Base-by-base conservation (phyloP, 2,888 invertebrate species). In the Scaptomyza polygonia region DNA sequence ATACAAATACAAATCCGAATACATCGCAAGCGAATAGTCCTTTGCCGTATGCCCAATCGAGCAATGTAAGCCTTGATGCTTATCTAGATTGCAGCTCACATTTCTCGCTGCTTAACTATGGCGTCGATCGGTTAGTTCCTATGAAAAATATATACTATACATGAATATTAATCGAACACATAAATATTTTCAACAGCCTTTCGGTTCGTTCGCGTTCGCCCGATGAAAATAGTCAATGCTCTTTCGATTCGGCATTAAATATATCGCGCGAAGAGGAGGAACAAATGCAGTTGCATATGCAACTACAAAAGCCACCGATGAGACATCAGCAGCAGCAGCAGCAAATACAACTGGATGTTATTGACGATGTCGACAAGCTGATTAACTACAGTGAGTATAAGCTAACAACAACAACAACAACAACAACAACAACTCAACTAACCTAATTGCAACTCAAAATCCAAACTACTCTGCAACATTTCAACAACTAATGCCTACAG, bases 181-280 rank as follows among this genome's bases (percentile, higher is more conserved):
- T n/a, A n/a, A n/a, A n/a, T n/a, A n/a, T n/a, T n/a, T n/a, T n/a
- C n/a, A n/a, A n/a, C n/a, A 91, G 92, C 86, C 93, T 96, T 78
- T 96, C 96, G 0, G 93, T 96, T 69, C 94, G 96, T 80, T 96
- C 96, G 42, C 95, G 95, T 81, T 95, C 95, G 16, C 94, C 94
- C 14, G 95, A 95, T 89, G 95, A 95, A 91, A 94, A 94, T 84
- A 95, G 95, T 67, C 92, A 95, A 72, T 92, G 97, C 54, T 97
- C 97, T 79, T 92, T 97, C 82, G 97, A 97, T 91, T 97, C 97
- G 0, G 96, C 97, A 91, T 92, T 97, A 81, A 97, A 97, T 92
- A 96, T 95, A 84, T 97, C 97, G n/a, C 94, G 96, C 62, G 95
- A 96, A 80, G 96, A 96, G 86, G 95, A 95, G 78, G 96, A 96